Evolutionary conservation across 2,888 invertebrate genomes (phyloP).

Genomic region (Selenia dentaria): DNA sequence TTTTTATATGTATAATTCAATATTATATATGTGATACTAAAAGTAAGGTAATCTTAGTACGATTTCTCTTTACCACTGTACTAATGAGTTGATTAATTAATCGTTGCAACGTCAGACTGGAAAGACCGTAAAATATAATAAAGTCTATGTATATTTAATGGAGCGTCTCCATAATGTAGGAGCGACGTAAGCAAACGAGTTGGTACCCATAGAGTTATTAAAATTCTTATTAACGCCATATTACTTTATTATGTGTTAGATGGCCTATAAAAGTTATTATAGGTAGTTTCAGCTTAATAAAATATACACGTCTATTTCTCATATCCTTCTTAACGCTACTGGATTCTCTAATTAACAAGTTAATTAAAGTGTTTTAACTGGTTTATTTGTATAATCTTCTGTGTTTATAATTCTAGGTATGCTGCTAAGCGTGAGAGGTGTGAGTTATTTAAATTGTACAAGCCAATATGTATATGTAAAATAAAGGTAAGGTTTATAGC

Average conservation of each 20-base stretch:
- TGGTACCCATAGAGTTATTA: slow-evolving; percentile 22
- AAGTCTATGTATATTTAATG: background rate
- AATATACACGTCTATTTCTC: slow-evolving; percentile 29
- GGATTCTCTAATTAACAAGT: slow-evolving; percentile 25
- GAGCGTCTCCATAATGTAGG: background rate
- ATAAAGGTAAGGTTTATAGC: too few relatives aligned
- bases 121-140: background rate
- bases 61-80: too few relatives aligned
- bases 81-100: too few relatives aligned
- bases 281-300: slow-evolving; percentile 31
- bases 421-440: slow-evolving; percentile 5
- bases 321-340: slow-evolving; percentile 36
- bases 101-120: too few relatives aligned
- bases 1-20: too few relatives aligned
- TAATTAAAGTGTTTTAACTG: slow-evolving; percentile 29
- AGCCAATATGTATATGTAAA: too few relatives aligned
- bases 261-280: slow-evolving; percentile 35
- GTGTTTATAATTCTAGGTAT: slow-evolving; percentile 11
- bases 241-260: slow-evolving; percentile 37
- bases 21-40: background rate
- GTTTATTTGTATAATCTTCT: slow-evolving; percentile 13
- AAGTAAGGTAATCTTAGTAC: background rate
- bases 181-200: background rate
- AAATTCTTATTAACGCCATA: slow-evolving; percentile 35
- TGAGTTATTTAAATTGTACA: slow-evolving; percentile 19